Percentiles rank a stretch among this genome's conserved stretches.
Conservation (phyloP, 2,113 vertebrate genomes). For the Symphodus melops region DNA sequence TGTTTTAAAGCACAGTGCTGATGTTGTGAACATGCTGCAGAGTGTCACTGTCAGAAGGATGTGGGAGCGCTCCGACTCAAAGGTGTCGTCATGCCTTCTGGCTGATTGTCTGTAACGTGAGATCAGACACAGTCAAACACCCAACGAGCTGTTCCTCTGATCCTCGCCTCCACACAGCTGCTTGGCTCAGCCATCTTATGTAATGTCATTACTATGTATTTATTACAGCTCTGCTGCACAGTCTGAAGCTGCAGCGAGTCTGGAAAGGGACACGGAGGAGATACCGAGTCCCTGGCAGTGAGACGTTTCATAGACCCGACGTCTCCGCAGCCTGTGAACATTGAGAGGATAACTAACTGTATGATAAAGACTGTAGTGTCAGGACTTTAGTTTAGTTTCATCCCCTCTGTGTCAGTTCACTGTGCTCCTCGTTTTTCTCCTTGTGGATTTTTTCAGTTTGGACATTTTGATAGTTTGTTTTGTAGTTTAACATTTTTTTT, state of each 20-base stretch:
- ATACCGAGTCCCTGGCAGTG: background rate
- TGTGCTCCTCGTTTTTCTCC: no score
- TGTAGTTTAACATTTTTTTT: no score
- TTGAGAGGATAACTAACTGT: no score
- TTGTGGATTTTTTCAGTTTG: no score
- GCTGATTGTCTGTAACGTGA: slow-evolving; percentile 23
- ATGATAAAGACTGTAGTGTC: no score
- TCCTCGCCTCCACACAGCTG: slow-evolving; percentile 57
- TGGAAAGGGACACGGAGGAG: slow-evolving; percentile 15
- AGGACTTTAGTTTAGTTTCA: no score
- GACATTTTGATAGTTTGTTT: no score
- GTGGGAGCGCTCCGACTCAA: slow-evolving; percentile 20
- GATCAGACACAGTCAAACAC: slow-evolving; percentile 33
- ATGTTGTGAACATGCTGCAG: slow-evolving; percentile 32
- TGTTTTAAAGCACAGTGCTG: slow-evolving; percentile 19
- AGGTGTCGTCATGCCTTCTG: slow-evolving; percentile 3
- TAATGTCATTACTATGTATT: slow-evolving; percentile 75
- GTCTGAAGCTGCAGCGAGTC: slow-evolving; percentile 39
- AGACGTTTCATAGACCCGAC: background rate
- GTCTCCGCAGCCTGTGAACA: no score
- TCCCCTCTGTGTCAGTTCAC: no score
- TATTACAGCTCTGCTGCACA: slow-evolving; percentile 69
- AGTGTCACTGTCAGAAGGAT: slow-evolving; percentile 37
- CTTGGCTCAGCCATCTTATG: slow-evolving; percentile 63
- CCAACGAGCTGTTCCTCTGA: slow-evolving; percentile 52